phyloP scores from a whole-genome alignment of 1,140 invertebrate genomes.

The Ips typographus region DNA sequence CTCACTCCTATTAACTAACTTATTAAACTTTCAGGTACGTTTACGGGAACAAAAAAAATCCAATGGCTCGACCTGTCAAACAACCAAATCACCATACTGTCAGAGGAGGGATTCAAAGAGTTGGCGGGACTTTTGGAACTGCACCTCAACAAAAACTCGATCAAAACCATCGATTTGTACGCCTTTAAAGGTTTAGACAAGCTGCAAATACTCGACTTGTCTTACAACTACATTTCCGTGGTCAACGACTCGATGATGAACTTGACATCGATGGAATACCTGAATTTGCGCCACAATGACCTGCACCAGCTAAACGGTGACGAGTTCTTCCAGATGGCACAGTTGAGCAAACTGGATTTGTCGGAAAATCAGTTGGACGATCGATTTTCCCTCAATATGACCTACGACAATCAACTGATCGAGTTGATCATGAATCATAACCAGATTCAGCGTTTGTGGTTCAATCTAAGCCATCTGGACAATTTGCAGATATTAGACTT shows the following conservation, averaged over 20 bases:
- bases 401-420: conserved; percentile 34
- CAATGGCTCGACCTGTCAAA: conserved; percentile 39
- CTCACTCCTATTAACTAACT: conserved; percentile 12
- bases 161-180: conserved; percentile 59
- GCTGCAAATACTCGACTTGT: conserved; percentile 55
- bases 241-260: conserved; percentile 58
- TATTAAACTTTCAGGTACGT: conserved; percentile 39
- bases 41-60: conserved; percentile 47
- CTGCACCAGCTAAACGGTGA: conserved; percentile 35
- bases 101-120: conserved; percentile 45
- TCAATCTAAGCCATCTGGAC: conserved; percentile 38
- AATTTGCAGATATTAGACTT: conserved; percentile 44
- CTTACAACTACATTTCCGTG: conserved; percentile 50
- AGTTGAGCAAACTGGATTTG: conserved; percentile 42
- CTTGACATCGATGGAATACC: conserved; percentile 56
- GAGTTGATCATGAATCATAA: conserved; percentile 44
- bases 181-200: conserved; percentile 60
- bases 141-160: conserved; percentile 62
- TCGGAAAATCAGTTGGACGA: conserved; percentile 40
- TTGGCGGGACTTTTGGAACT: conserved; percentile 53
- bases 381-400: conserved; percentile 34
- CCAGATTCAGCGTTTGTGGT: conserved; percentile 55
- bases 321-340: conserved; percentile 42
- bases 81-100: conserved; percentile 44
- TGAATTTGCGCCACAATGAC: conserved; percentile 52